These are phyloP conservation scores for Danaus melanippus DNA, from an alignment of 1,140 invertebrate species.

Conservation along the genomic window DNA sequence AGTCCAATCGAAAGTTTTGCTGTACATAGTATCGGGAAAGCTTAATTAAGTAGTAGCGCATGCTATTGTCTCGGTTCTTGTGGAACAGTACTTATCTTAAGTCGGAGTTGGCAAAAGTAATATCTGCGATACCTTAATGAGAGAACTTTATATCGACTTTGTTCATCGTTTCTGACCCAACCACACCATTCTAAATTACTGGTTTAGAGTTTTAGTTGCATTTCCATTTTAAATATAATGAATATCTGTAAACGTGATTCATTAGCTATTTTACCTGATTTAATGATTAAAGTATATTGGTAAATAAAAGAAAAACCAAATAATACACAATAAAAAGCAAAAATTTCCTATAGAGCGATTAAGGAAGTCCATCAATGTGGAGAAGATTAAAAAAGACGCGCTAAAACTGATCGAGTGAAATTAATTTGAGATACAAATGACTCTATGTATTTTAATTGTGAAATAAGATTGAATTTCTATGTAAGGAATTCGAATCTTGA, in stretches of 20 bases:
- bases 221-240: conserved; percentile 8
- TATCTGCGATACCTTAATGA: conserved; percentile 69
- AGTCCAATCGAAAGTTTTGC: conserved; percentile 35
- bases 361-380: too few species aligned
- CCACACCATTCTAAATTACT: conserved; percentile 26
- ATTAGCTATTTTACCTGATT: too few species aligned
- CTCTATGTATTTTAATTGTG: conserved; percentile 5
- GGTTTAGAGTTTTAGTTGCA: conserved; percentile 19
- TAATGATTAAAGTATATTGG: conserved; percentile 1
- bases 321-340: conserved; percentile 17
- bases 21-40: conserved; percentile 40
- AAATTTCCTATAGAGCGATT: neutral
- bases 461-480: conserved; percentile 3
- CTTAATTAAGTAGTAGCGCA: conserved; percentile 64
- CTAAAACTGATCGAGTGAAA: conserved; percentile 9
- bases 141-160: conserved; percentile 67
- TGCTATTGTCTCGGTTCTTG: conserved; percentile 61
- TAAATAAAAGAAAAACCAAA: conserved; percentile 11
- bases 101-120: conserved; percentile 62
- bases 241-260: too few species aligned
- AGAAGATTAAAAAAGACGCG: conserved; percentile 11
- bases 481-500: too few species aligned
- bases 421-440: neutral
- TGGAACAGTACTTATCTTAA: conserved; percentile 65
- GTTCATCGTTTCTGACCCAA: conserved; percentile 56